These are phyloP conservation scores for Romanogobio albipinnatus DNA, from an alignment of 2,113 vertebrate species.

Conservation along the genomic window DNA sequence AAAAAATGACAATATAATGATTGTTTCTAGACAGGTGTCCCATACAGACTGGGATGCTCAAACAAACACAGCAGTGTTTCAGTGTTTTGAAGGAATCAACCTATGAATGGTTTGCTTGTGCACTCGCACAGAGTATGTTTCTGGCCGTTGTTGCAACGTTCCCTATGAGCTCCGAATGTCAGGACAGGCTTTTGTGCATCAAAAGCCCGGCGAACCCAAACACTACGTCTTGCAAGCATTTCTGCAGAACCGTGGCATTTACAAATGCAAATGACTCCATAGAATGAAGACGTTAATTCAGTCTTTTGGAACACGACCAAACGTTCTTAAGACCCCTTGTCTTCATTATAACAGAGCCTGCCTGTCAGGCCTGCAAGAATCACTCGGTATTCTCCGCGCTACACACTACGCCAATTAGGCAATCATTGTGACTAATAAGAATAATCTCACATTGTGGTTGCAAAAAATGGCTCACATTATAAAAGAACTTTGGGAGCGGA, in stretches of 20 bases:
- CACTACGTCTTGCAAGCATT: neutral
- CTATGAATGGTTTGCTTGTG: slow-evolving; percentile 14
- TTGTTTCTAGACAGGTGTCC: neutral
- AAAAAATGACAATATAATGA: neutral
- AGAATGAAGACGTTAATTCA: slow-evolving; percentile 35
- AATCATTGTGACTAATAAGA: slow-evolving; percentile 40
- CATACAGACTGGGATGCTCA: neutral
- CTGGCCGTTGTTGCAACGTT: neutral
- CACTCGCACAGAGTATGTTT: slow-evolving; percentile 2
- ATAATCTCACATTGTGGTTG: slow-evolving; percentile 31
- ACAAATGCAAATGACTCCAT: slow-evolving; percentile 39
- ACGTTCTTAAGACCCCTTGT: slow-evolving; percentile 14
- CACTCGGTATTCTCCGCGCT: neutral
- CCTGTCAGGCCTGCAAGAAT: slow-evolving; percentile 10
- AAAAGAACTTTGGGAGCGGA: slow-evolving; percentile 35
- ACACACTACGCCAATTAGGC: slow-evolving; percentile 9
- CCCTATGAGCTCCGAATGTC: neutral
- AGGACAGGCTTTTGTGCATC: slow-evolving; percentile 13
- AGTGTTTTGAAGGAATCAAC: neutral
- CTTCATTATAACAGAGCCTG: slow-evolving; percentile 30
- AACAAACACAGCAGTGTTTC: neutral
- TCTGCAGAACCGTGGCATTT: slow-evolving; percentile 9
- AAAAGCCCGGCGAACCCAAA: slow-evolving; percentile 1
- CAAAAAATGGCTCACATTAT: slow-evolving; percentile 22
- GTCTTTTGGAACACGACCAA: slow-evolving; percentile 29